Conservation (phyloP, 2,113 vertebrate species). For the Chaetorhynchus papuensis region DNA sequence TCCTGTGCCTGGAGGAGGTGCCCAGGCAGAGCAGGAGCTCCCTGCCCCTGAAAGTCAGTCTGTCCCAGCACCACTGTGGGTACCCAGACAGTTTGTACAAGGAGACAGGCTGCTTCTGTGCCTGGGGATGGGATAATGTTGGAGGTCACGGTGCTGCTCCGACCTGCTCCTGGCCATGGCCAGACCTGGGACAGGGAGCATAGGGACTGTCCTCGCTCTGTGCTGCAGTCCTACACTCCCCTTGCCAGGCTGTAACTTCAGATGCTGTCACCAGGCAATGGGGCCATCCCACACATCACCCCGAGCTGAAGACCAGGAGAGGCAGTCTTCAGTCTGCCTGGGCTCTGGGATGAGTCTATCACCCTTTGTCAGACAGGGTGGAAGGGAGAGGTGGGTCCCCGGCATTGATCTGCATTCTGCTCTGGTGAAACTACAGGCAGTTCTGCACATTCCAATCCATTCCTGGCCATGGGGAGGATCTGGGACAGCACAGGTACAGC, state of each 20-base stretch:
- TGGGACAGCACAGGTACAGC: background rate
- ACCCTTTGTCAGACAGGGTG: background rate
- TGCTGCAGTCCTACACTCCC: background rate
- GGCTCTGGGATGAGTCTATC: background rate
- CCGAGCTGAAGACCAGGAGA: background rate
- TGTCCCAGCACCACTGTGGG: background rate
- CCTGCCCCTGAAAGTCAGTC: background rate
- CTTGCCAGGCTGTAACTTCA: background rate
- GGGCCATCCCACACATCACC: background rate
- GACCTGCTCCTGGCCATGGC: background rate
- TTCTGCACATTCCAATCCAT: background rate
- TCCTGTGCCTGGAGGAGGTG: background rate
- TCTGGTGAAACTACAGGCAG: background rate
- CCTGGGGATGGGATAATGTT: background rate
- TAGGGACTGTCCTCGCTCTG: rapidly evolving
- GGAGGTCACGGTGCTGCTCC: background rate
- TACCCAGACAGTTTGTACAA: background rate
- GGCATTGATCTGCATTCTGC: background rate
- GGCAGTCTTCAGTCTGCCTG: background rate
- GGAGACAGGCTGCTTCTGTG: background rate
- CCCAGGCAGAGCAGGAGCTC: background rate
- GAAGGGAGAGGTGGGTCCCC: background rate
- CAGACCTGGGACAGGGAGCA: background rate
- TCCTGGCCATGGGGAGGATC: rapidly evolving
- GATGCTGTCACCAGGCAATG: no score